Conservation (phyloP, 2,888 invertebrate species). For the Liposcelis brunnea region DNA sequence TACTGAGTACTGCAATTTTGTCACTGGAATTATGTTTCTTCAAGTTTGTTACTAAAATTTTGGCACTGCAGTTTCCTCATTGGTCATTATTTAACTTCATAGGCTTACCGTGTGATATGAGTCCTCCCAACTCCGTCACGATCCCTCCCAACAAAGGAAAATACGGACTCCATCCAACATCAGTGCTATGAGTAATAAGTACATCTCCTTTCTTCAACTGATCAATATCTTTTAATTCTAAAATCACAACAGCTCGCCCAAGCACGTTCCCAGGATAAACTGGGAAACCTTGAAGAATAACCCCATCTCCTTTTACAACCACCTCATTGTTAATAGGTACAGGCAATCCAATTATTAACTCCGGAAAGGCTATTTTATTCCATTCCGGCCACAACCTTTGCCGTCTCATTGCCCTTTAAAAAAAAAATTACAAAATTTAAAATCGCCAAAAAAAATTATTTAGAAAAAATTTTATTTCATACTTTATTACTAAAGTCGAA, state of each 20-base stretch:
- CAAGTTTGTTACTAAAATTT: too few species aligned
- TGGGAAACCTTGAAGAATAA: conserved; percentile 39
- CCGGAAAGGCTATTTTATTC: conserved; percentile 43
- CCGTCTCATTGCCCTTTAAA: conserved; percentile 43
- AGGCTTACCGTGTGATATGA: conserved; percentile 59
- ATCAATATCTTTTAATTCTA: conserved; percentile 43
- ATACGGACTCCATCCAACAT: conserved; percentile 74
- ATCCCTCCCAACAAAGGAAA: conserved; percentile 62
- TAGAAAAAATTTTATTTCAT: conserved; percentile 10
- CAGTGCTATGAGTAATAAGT: conserved; percentile 56
- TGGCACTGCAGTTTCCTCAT: too few species aligned
- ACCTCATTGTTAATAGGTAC: conserved; percentile 18
- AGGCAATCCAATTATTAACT: conserved; percentile 34
- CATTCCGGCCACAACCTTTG: conserved; percentile 40
- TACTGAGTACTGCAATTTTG: too few species aligned
- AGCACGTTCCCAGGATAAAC: conserved; percentile 50
- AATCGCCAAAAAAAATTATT: conserved; percentile 3
- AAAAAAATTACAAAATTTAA: too few species aligned
- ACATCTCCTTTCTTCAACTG: conserved; percentile 46
- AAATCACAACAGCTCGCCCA: conserved; percentile 55
- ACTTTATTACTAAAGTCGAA: conserved; percentile 21
- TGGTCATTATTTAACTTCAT: not conserved
- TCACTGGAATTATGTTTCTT: too few species aligned
- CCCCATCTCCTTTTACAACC: not conserved
- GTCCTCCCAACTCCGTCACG: conserved; percentile 65